Base-by-base conservation (phyloP, 2,113 vertebrate genomes). In the Cebidichthys violaceus region DNA sequence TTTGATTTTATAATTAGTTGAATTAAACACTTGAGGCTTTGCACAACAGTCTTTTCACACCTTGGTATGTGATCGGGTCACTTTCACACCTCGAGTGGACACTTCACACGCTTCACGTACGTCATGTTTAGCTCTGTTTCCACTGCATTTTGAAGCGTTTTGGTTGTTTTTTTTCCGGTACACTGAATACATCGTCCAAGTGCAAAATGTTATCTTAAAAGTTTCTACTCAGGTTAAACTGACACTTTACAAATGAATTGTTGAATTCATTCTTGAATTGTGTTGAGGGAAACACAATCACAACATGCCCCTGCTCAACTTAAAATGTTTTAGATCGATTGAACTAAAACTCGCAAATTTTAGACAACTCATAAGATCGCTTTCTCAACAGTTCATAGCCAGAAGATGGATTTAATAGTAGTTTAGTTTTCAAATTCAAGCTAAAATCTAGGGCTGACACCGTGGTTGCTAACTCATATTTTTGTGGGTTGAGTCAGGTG, bases 41-140 rank as follows among this genome's bases (percentile, higher is more conserved):
- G 29, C 18, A 64, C 65, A 59, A 50, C 39, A 66, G 59, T 43
- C 67, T 45, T 57, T 72, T 77, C 72, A 66, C 77, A 76, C 66
- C 60, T 80, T 47, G 11, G 20, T 47, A 31, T 65, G 33, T 29
- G 43, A 54, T 17, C 22, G 47, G 31, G 24, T 61, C 65, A 55
- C 45, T 45, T 64, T 70, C 65, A 64, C 72, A 64, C 27, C 35
- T 18, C 1, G 17, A 29, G 17, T 43, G 37, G 24, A 66, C 24
- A 1, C 27, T 43, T 66, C n/a, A 29, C n/a, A 43, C 39, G 14
- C 39, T 45, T 45, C 14, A 17, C 27, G 39, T 17, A 18, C n/a
- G 6, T 27, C 39, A 43, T 17, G 37, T 43, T 66, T 43, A 17
- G 62, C 3, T n/a, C 55, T 9, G 20, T n/a, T 43, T 43, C 37